Evolutionary conservation across 2,113 vertebrate species (phyloP).

Genomic region (Etia nguti): DNA sequence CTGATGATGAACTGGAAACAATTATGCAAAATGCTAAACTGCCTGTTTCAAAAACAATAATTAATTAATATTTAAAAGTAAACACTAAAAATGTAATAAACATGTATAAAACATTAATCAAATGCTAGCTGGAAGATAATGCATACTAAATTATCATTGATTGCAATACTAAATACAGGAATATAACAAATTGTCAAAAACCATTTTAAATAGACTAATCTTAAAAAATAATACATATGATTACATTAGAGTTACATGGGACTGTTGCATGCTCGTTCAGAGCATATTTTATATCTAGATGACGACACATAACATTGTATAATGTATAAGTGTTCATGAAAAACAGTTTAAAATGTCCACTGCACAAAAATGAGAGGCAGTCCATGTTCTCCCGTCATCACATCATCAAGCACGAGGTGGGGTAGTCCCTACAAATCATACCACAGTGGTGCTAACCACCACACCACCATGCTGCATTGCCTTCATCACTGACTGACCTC

Average conservation of each 20-base stretch:
- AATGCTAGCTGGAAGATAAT: neutral
- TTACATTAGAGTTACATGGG: neutral
- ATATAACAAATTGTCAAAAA: neutral
- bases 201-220: neutral
- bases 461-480: fast-evolving
- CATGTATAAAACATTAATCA: neutral
- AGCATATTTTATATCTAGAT: neutral
- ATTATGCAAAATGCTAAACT: neutral
- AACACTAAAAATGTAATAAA: neutral
- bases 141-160: neutral
- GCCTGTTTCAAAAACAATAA: neutral
- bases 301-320: neutral
- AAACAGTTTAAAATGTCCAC: neutral
- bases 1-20: neutral
- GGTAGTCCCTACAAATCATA: neutral
- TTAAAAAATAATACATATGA: neutral
- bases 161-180: neutral
- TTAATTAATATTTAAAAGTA: neutral
- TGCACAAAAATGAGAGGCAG: neutral
- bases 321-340: neutral
- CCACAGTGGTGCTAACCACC: neutral
- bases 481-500: fast-evolving
- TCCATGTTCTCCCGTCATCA: neutral
- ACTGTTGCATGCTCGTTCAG: neutral
- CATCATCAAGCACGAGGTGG: neutral